Base-by-base conservation (phyloP, 37 sponge, comb jelly and placozoan species). In the Halichondria panicea region DNA sequence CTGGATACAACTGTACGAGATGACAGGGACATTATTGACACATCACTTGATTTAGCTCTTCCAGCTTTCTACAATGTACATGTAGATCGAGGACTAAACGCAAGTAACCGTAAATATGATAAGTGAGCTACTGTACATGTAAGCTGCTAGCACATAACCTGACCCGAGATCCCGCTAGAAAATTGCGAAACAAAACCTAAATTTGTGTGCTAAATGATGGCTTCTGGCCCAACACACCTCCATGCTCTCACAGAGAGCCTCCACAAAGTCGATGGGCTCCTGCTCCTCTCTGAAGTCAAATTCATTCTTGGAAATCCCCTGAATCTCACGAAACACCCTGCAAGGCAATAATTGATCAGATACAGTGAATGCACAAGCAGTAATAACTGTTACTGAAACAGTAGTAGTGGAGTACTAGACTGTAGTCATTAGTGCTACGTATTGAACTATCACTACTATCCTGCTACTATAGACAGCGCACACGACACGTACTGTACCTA, bases 181-280 rank as follows among this genome's bases (percentile, higher is more conserved):
- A 18, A 48, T 48, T n/a, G n/a, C n/a, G n/a, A n/a, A 33, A 18
- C 32, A 24, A 36, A 19, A 50, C 39, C 22, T 59, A 11, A 60
- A 22, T 22, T 42, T 27, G n/a, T n/a, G n/a, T n/a, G n/a, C n/a
- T n/a, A n/a, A n/a, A n/a, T n/a, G 9, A 25, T 3, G 56, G 9
- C 9, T 27, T 55, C n/a, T n/a, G n/a, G n/a, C n/a, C 25, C 44
- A 1, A 40, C 70, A 37, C 0, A 90, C 91, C 86, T 87, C 84
- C 88, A 91, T 87, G 22, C 77, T 36, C 41, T 83, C 84, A 56
- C 79, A 83, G 27, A 91, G 13, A n/a, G 64, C 58, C 30, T 76
- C 72, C 6, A 68, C 88, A 74, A 54, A 78, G 44, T 78, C 84
- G 0, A 37, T 48, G 8, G 88, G 79, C 1, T 91, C 92, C 45